Percentiles rank a stretch among this genome's conserved stretches.
Conservation (phyloP, 1,140 invertebrate genomes). For the Sweltsa coloradensis region DNA sequence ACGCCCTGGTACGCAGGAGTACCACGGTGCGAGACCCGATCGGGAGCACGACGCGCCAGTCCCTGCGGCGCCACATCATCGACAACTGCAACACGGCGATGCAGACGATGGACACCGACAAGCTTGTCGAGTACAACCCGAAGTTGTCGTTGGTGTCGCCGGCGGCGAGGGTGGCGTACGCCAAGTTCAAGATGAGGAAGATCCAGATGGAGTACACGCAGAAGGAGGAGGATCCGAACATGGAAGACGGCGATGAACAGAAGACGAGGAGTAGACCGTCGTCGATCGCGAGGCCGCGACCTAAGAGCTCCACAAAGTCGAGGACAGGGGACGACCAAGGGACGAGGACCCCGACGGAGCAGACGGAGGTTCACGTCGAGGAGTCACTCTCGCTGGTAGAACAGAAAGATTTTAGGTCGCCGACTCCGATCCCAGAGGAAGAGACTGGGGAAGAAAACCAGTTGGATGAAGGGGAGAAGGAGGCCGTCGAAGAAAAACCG, state of each 20-base stretch:
- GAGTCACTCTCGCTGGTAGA: constrained; percentile 20
- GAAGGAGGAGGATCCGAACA: constrained; percentile 14
- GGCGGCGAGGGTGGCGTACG: constrained; percentile 65
- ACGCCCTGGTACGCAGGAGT: constrained; percentile 59
- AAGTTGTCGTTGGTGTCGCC: constrained; percentile 57
- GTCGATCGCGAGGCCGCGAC: constrained; percentile 19
- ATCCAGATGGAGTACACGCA: constrained; percentile 39
- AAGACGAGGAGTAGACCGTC: constrained; percentile 12
- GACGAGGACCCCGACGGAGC: too few species aligned
- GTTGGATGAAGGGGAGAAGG: too few species aligned
- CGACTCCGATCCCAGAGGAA: constrained; percentile 35
- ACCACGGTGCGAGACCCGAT: constrained; percentile 59
- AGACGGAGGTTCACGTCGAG: constrained; percentile 28
- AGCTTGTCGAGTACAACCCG: constrained; percentile 66
- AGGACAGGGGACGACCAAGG: constrained; percentile 26
- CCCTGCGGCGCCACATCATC: constrained; percentile 45
- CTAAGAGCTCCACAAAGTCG: constrained; percentile 29
- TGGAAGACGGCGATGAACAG: constrained; percentile 9
- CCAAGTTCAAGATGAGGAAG: constrained; percentile 68
- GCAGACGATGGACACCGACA: constrained; percentile 49
- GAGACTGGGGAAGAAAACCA: constrained; percentile 25
- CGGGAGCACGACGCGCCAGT: constrained; percentile 57
- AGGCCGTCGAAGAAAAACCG: neutral
- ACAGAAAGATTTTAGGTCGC: constrained; percentile 28
- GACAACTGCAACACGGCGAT: constrained; percentile 39